A percentile compares a stretch with the other conserved stretches of the same genome.
Conservation (phyloP, 2,888 invertebrate species). For the Morpho helenor region DNA sequence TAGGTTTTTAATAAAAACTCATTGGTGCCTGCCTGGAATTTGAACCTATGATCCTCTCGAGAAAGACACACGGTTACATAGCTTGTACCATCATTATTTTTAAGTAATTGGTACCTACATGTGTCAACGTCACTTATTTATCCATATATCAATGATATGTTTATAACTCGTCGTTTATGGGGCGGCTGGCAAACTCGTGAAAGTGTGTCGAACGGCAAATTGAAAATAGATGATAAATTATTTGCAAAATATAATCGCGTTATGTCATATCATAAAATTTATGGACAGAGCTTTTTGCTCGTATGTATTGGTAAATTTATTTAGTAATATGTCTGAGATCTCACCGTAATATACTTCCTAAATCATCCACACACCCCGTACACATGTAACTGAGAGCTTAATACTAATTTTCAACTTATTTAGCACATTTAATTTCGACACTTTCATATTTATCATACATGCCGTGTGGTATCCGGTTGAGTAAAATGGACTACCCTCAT, state of each 20-base stretch:
- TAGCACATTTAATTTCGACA: too few relatives aligned
- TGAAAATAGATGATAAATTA: slow-evolving; percentile 14
- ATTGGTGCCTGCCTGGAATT: too few relatives aligned
- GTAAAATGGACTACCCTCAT: too few relatives aligned
- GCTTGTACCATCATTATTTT: slow-evolving; percentile 16
- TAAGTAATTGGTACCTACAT: slow-evolving; percentile 13
- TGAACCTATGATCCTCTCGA: too few relatives aligned
- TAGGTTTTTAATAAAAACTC: too few relatives aligned
- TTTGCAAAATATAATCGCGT: slow-evolving; percentile 13
- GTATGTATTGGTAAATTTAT: neutral
- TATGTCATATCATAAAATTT: slow-evolving; percentile 12
- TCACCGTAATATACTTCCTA: neutral
- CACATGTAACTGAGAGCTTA: neutral
- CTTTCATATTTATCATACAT: too few relatives aligned
- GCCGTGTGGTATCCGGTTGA: too few relatives aligned
- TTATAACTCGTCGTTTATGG: slow-evolving; percentile 9
- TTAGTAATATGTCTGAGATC: neutral
- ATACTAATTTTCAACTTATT: too few relatives aligned
- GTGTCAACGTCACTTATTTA: slow-evolving; percentile 21
- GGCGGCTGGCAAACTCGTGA: slow-evolving; percentile 14
- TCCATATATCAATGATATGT: slow-evolving; percentile 13
- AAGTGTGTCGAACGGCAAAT: slow-evolving; percentile 22
- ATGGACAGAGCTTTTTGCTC: neutral
- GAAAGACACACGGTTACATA: too few relatives aligned
- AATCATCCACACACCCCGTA: too few relatives aligned